phyloP scores from a whole-genome alignment of 2,888 invertebrate genomes.

The Dolichomitus sp. region DNA sequence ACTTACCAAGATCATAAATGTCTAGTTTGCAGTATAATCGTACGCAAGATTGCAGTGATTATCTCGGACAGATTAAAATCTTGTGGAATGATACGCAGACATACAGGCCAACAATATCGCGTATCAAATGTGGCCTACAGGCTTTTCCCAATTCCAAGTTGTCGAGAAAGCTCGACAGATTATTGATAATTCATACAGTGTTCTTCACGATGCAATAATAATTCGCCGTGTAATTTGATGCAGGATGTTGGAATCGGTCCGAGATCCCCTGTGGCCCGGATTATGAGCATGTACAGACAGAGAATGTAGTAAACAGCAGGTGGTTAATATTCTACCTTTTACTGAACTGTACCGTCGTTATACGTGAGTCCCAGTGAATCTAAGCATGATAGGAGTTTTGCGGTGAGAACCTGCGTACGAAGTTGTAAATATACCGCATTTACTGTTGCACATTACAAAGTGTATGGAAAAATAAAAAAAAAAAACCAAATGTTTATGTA shows the following conservation, averaged over 20 bases:
- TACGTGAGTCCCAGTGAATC: conserved; percentile 46
- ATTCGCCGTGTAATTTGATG: conserved; percentile 63
- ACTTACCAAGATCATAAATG: not conserved
- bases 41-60: not conserved
- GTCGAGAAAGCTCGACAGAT: conserved; percentile 6
- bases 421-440: conserved; percentile 39
- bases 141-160: not conserved
- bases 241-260: conserved; percentile 46
- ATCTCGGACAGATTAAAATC: not conserved
- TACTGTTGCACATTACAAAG: conserved; percentile 38
- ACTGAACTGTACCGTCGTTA: conserved; percentile 42
- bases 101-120: not conserved
- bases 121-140: too few relatives aligned
- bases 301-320: conserved; percentile 65
- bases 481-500: conserved; percentile 35
- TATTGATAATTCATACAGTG: conserved; percentile 41
- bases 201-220: conserved; percentile 49
- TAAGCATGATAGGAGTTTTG: conserved; percentile 54
- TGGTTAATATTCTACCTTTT: conserved; percentile 59
- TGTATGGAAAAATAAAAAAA: not conserved
- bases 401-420: conserved; percentile 67
- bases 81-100: not conserved
- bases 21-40: not conserved
- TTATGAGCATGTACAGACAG: conserved; percentile 4
- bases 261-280: conserved; percentile 32